Percentiles rank a stretch among this genome's conserved stretches.
Conservation (phyloP, 2,888 invertebrate species). For the Ischnus inquisitorius region DNA sequence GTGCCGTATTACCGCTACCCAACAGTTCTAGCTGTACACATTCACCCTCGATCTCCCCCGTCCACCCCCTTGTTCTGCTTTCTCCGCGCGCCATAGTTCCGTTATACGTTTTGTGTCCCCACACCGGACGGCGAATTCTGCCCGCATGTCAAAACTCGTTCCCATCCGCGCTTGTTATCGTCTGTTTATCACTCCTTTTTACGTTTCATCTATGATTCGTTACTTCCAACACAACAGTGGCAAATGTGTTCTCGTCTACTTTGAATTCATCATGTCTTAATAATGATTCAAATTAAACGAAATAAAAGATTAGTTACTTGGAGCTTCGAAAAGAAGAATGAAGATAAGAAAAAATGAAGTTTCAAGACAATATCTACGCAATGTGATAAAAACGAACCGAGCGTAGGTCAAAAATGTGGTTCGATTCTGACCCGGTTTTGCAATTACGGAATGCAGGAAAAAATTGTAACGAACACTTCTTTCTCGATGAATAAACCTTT, state of each 20-base stretch:
- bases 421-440: background rate
- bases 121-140: conserved; percentile 74
- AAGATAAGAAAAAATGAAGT: too few relatives aligned
- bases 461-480: background rate
- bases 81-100: conserved; percentile 64
- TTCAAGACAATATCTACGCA: too few relatives aligned
- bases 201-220: conserved; percentile 7
- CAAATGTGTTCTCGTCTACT: conserved; percentile 15
- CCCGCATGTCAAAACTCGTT: conserved; percentile 80
- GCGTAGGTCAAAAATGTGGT: too few relatives aligned
- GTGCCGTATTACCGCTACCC: conserved; percentile 14
- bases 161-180: background rate
- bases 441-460: background rate
- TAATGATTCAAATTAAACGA: background rate
- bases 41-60: conserved; percentile 57
- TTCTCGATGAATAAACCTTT: background rate
- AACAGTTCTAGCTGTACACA: conserved; percentile 16
- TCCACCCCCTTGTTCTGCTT: conserved; percentile 51
- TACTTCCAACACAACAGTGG: conserved; percentile 4
- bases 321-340: too few relatives aligned
- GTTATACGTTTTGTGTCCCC: conserved; percentile 68
- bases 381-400: too few relatives aligned
- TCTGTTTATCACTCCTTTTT: conserved; percentile 31
- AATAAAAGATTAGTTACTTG: too few relatives aligned
- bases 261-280: background rate